phyloP scores from a whole-genome alignment of 2,113 vertebrate species.

The Mus spicilegus region DNA sequence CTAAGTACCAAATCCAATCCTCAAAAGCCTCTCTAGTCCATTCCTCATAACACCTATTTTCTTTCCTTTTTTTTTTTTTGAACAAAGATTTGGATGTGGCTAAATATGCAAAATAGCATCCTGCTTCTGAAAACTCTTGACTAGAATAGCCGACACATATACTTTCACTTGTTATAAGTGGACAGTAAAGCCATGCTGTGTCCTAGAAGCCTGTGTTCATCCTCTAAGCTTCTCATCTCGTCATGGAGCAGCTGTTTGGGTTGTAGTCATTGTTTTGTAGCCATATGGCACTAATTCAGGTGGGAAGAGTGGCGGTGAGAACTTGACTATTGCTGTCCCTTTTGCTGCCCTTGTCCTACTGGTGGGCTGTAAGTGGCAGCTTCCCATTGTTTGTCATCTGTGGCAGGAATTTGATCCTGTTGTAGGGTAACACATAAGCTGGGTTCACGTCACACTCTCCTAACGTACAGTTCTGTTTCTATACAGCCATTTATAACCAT shows the following conservation, averaged over 20 bases:
- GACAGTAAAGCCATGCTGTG: not conserved
- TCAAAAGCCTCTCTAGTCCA: constrained; percentile 22
- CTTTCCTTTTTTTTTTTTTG: not conserved
- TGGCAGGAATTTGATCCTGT: constrained; percentile 25
- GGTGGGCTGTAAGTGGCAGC: constrained; percentile 25
- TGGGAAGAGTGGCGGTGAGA: not conserved
- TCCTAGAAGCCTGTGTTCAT: constrained; percentile 51
- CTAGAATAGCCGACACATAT: not conserved
- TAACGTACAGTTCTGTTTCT: constrained; percentile 37
- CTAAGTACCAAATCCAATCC: not conserved
- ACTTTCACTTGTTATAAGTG: not conserved
- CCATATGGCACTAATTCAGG: not conserved
- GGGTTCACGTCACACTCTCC: constrained; percentile 26
- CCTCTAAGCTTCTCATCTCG: constrained; percentile 12
- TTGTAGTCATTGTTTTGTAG: constrained; percentile 31
- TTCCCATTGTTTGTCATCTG: constrained; percentile 44
- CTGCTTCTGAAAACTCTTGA: constrained; percentile 34
- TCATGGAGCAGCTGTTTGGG: constrained; percentile 2
- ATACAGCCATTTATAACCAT: constrained; percentile 45
- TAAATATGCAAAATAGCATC: constrained; percentile 17
- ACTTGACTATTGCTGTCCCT: not conserved
- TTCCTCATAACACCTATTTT: not conserved
- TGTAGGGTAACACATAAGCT: constrained; percentile 60
- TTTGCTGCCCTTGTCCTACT: not conserved
- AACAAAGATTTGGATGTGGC: constrained; percentile 31